phyloP scores from a whole-genome alignment of 2,888 invertebrate genomes.

The Thumatha senex region DNA sequence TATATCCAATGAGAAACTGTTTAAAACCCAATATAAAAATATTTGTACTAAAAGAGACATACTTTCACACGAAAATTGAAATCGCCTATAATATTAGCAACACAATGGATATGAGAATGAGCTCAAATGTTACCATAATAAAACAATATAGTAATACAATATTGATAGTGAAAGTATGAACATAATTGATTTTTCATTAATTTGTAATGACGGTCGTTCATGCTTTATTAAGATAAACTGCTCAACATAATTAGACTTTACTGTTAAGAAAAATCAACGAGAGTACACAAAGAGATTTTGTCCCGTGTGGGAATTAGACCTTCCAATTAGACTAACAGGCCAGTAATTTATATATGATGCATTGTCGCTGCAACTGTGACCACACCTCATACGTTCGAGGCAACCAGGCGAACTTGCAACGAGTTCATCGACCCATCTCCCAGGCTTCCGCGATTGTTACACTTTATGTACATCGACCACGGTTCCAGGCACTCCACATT shows the following conservation, averaged over 20 bases:
- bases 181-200: neutral
- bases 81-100: neutral
- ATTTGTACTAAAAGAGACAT: neutral
- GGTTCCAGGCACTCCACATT: neutral
- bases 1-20: too few species aligned
- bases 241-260: neutral
- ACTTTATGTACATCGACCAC: constrained; percentile 17
- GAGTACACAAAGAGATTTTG: too few species aligned
- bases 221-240: neutral
- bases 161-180: neutral
- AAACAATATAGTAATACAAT: too few species aligned
- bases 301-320: too few species aligned
- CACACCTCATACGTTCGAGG: constrained; percentile 13
- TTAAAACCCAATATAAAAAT: neutral
- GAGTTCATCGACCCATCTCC: constrained; percentile 27
- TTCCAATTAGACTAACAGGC: too few species aligned
- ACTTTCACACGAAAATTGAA: neutral
- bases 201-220: neutral
- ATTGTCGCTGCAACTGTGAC: constrained; percentile 8
- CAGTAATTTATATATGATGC: too few species aligned
- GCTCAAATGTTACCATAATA: neutral
- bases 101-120: neutral
- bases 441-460: constrained; percentile 31
- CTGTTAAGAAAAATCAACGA: too few species aligned
- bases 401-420: constrained; percentile 8